Percentiles rank a stretch among this genome's conserved stretches.
These are phyloP conservation scores for Vulpes ferrilata DNA, from an alignment of 2,113 vertebrate genomes.

Conservation along the genomic window DNA sequence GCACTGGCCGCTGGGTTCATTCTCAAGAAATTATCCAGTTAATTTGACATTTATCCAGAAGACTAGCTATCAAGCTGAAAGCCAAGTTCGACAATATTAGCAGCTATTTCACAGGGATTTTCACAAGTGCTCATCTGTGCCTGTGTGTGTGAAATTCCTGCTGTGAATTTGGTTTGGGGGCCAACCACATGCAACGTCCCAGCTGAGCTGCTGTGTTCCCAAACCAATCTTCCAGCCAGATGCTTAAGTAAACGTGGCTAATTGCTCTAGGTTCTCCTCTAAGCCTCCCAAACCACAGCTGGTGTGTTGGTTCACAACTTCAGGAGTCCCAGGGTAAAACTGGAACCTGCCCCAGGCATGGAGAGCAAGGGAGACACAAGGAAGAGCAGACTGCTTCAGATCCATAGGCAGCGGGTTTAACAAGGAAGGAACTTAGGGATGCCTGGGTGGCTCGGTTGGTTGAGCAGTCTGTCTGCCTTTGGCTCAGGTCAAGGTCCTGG, in stretches of 20 bases:
- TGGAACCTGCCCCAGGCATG: neutral
- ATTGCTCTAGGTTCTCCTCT: neutral
- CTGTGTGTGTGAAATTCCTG: constrained; percentile 51
- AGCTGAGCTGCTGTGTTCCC: neutral
- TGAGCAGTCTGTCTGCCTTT: no score
- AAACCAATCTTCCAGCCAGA: neutral
- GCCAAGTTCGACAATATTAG: constrained; percentile 37
- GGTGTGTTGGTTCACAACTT: neutral
- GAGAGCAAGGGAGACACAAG: neutral
- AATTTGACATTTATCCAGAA: constrained; percentile 61
- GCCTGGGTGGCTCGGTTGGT: no score
- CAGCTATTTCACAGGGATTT: constrained; percentile 37
- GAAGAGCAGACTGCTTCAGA: neutral
- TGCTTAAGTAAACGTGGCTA: neutral
- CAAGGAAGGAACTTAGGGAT: neutral
- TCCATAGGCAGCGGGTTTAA: neutral
- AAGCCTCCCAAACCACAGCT: neutral
- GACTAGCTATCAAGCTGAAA: neutral
- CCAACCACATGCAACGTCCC: neutral
- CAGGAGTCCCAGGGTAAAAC: neutral
- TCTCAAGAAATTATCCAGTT: constrained; percentile 41
- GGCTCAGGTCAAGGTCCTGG: no score
- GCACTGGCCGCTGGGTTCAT: neutral
- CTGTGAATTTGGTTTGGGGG: constrained; percentile 13
- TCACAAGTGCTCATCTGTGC: constrained; percentile 50